Evolutionary conservation across 2,797 vertebrate species (phyloP), one percentile per base, ranked within the genome.

Genomic region (Xenopus petersii): DNA sequence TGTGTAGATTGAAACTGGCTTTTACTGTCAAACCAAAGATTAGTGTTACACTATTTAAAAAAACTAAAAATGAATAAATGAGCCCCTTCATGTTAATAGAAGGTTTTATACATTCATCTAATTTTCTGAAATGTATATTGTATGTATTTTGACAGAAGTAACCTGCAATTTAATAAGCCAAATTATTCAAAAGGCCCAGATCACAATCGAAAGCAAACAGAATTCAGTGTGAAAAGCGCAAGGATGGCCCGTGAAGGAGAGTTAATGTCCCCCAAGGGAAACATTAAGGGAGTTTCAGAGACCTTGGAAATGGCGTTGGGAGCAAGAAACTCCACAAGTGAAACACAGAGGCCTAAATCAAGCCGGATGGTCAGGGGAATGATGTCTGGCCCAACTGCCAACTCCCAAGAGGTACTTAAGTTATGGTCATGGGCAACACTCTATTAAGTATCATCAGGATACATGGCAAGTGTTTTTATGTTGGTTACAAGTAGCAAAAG

Each of bases 341-440:
- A 94, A 70, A 89, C 81, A 47, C 81, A 81, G 21, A 92, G 76
- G 71, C 82, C 81, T 33, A 93, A 86, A 84, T 81, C 83, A 24
- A 89, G 90, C 82, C 91, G 92, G 51, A 82, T 90, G 0, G 87
- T 90, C 81, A 91, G 89, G 78, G 94, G 92, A 75, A 90, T 95
- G 89, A 93, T 95, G 93, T 76, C 91, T 1, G 94, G 91, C 61
- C 94, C 94, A 0, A 75, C 87, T 1, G 80, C 90, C 42, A 92
- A 81, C 69, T 87, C 84, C n/a, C 63, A 87, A 16, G 94, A 95
- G 94, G 96, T 98, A 86, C 8, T 17, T 67, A 1, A 26, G 0
- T 56, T 55, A 13, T 55, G 11, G 26, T 51, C 15, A 51, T 51
- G 12, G 11, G 15, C 3, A 12, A 5, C 49, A 51, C 49, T 9